A percentile compares a stretch with the other conserved stretches of the same genome.
These are phyloP conservation scores for Darevskia nairensis DNA, from an alignment of 2,797 vertebrate species.

Conservation along the genomic window DNA sequence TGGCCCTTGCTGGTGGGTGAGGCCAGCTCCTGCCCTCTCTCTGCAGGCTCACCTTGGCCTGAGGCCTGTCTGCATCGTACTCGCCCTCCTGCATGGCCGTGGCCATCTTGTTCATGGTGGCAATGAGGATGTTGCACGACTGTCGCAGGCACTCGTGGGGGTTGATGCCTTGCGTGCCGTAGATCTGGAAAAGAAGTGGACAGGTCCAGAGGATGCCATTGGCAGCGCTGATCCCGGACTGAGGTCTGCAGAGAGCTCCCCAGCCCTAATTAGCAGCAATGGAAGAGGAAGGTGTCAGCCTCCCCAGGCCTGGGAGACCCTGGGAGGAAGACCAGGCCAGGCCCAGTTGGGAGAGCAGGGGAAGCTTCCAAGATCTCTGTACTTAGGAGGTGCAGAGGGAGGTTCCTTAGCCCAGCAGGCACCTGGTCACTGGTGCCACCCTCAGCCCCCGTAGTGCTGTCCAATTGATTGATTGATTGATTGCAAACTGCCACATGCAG, in stretches of 20 bases:
- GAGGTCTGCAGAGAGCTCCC: background rate
- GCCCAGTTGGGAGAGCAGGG: background rate
- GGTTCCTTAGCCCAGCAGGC: too few species aligned
- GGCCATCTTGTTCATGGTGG: conserved; percentile 99
- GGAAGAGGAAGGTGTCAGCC: background rate
- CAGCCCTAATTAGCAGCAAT: accelerated
- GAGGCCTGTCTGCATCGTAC: conserved; percentile 90
- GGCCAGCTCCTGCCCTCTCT: too few species aligned
- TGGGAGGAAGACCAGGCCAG: background rate
- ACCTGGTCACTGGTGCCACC: too few species aligned
- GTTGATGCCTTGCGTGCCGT: conserved; percentile 87
- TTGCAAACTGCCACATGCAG: too few species aligned
- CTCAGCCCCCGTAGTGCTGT: background rate
- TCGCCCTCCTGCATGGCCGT: conserved; percentile 99
- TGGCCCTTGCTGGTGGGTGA: too few species aligned
- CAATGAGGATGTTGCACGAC: conserved; percentile 91
- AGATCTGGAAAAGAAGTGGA: conserved; percentile 82
- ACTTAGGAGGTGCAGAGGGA: too few species aligned
- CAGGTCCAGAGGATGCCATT: accelerated
- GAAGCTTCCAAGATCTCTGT: too few species aligned
- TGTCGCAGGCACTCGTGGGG: conserved; percentile 92
- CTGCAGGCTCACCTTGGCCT: conserved; percentile 80
- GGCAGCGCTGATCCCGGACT: accelerated
- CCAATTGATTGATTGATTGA: too few species aligned
- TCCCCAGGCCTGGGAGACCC: background rate